Conservation (phyloP, 2,113 vertebrate genomes). For the Poeciliopsis prolifica region DNA sequence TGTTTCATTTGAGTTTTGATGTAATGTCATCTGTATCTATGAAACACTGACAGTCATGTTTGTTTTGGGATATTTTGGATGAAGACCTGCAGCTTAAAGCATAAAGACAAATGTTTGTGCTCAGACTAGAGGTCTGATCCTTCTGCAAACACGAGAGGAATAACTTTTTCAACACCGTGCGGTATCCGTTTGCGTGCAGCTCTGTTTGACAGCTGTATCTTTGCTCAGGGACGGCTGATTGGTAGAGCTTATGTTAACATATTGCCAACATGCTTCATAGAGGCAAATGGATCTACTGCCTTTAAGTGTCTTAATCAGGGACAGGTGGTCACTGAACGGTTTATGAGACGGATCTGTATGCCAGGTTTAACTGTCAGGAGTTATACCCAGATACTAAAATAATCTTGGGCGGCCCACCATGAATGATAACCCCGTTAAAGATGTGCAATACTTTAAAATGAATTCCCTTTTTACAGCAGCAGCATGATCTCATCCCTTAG, state of each 20-base stretch:
- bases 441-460: not conserved
- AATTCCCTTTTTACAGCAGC: not conserved
- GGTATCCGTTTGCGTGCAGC: not conserved
- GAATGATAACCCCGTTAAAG: not conserved
- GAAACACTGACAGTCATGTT: constrained; percentile 1
- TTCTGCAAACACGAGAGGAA: constrained; percentile 51
- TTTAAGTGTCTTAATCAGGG: constrained; percentile 27
- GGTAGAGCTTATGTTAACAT: constrained; percentile 36
- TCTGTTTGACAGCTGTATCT: constrained; percentile 56
- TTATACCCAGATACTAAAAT: not conserved
- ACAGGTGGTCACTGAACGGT: constrained; percentile 27
- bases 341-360: not conserved
- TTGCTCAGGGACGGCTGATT: constrained; percentile 54
- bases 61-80: constrained; percentile 21
- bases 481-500: not conserved
- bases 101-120: constrained; percentile 49
- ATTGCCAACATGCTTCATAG: constrained; percentile 33
- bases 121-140: constrained; percentile 48
- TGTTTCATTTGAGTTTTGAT: not conserved
- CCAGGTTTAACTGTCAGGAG: not conserved
- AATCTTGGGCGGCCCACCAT: not conserved
- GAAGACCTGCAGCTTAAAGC: not conserved
- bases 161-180: constrained; percentile 18
- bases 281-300: constrained; percentile 35
- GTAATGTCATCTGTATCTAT: not conserved